Base-by-base conservation (phyloP, 1,140 invertebrate species). In the Camponotus vicinus region DNA sequence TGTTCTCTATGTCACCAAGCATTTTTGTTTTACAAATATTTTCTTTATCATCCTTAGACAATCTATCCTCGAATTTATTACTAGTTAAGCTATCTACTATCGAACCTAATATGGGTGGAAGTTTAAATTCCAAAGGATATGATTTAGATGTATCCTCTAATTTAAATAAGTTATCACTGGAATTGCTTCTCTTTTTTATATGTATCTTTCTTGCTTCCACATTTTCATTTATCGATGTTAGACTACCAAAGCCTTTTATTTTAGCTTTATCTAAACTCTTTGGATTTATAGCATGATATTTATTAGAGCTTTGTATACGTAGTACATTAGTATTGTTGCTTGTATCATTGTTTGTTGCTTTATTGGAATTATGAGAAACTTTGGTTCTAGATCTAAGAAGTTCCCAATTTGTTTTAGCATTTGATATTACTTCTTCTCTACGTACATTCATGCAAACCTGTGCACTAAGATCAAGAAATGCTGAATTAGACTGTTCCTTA, bases 361-460 rank as follows among this genome's bases (percentile, higher is more conserved):
- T 84, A 8, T 89, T 77, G 27, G 86, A 89, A 27, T 73, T 86
- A n/a, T 89, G 84, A 57, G 71, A 89, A 83, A 93, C 95, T 94
- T 96, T 97, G 69, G 95, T 96, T 95, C 97, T 97, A 9, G 96
- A 97, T 89, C 97, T 96, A 1, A 97, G 92, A 66, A 97, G 93
- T 93, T 98, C 97, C 97, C 97, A 98, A 89, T 98, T 98, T 3
- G 97, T 97, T 88, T 97, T 96, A 1, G 97, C 97, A 93, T 98
- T 98, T 42, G 97, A 97, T 77, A 98, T 98, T 2, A 98, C 96
- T 93, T 98, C 97, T 91, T 98, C 97, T 4, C 97, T 94, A 1
- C 96, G 94, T 40, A 96, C 96, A 86, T 96, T 97, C 84, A 96
- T 96, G 87, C 96, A 96, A 3, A 97, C 96, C 86, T 97, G 96